Evolutionary conservation across 2,113 vertebrate species (phyloP).

Genomic region (Lathamus discolor): DNA sequence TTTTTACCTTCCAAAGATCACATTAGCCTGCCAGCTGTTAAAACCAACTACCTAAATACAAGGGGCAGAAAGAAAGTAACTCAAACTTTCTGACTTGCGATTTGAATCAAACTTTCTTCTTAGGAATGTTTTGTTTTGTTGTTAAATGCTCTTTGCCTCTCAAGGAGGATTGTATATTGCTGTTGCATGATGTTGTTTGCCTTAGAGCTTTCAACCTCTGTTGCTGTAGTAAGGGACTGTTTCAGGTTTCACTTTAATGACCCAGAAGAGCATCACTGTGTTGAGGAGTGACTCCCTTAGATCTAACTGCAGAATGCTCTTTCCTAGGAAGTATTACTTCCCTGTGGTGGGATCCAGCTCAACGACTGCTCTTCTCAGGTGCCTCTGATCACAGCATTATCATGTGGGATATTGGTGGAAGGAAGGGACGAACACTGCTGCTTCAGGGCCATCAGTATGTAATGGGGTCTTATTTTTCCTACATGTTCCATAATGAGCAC

Average conservation of each 20-base stretch:
- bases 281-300: neutral
- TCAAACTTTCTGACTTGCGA: neutral
- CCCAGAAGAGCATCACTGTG: neutral
- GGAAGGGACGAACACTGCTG: conserved; percentile 88
- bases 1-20: neutral
- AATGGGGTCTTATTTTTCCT: neutral
- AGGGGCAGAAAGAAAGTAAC: neutral
- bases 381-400: conserved; percentile 96
- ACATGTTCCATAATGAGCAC: neutral
- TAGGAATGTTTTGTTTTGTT: neutral
- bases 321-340: conserved; percentile 84
- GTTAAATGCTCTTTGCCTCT: neutral
- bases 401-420: conserved; percentile 98
- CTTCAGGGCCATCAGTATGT: conserved; percentile 97
- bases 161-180: neutral
- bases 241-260: neutral
- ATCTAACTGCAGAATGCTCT: conserved; percentile 11
- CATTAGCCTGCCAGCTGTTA: neutral
- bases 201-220: neutral
- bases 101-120: neutral
- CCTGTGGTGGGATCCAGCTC: conserved; percentile 94
- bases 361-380: conserved; percentile 93
- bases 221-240: neutral
- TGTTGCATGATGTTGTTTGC: neutral
- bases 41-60: neutral